Evolutionary conservation across 2,888 invertebrate species (phyloP), one percentile per base, ranked within the genome.

Genomic region (Chalcosyrphus nemorum): DNA sequence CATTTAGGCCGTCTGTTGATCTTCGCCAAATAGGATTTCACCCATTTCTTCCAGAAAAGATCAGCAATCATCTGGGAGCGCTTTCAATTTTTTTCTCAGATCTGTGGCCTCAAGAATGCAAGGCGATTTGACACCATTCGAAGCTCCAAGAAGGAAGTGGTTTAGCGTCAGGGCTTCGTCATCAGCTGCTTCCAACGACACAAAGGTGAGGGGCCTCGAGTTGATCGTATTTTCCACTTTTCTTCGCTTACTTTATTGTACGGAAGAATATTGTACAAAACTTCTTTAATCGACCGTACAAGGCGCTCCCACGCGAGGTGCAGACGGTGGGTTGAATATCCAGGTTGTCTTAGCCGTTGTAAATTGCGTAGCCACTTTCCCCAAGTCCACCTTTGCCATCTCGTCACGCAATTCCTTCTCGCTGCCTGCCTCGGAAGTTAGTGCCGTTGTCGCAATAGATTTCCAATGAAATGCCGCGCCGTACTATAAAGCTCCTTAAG

Each of bases 361-460:
- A 15, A 29, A 29, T 7, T 29, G 41, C 6, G 13, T 15, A 41
- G 41, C 41, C 41, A 13, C 41, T 41, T 41, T 41, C 6, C 15
- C 15, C 1, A 41, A 41, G 13, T 41, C 41, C 41, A 41, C 3
- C 15, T n/a, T 15, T 41, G 7, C 41, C 2, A 13, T 6, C 6
- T 41, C 1, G 3, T 15, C 15, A 15, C 13, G 21, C 1, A 59
- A 15, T 27, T 43, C 21, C 21, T 15, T 59, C 24, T 59, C 59
- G 78, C 78, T 38, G 56, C 76, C 78, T 38, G 56, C 76, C 9
- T 43, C 11, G 19, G 77, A 70, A 29, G 29, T 85, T 85, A 7
- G 85, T 81, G 2, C 66, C 78, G 15, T 80, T 86, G 13, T 80
- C 72, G 2, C 76, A 71, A 15, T 47, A 61, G 11, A 81, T 74